Evolutionary conservation across 64 coral and sea anemone species (phyloP), one percentile per base, ranked within the genome.

Genomic region (Montipora efflorescens): DNA sequence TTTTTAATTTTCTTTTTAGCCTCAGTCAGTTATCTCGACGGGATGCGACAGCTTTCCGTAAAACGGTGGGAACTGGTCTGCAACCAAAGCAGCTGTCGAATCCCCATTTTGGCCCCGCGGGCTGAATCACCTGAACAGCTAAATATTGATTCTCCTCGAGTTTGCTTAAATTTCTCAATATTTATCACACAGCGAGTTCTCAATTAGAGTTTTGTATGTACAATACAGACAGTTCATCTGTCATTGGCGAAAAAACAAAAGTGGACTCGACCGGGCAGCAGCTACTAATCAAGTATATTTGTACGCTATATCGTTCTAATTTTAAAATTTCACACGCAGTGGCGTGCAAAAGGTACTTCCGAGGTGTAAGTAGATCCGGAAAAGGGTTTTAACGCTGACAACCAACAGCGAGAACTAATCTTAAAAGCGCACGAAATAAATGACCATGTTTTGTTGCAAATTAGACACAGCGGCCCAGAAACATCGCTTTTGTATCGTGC

Each of bases 401-500:
- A 23, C 82, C 62, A 71, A 64, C 82, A 86, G 82, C 7, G 82
- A 4, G 28, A 50, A 64, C 71, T 86, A 86, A 86, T 86, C 82
- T 86, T 72, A 71, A 71, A 21, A 50, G 19, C 8, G 82, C 82
- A 86, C 64, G 82, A 67, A 86, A 86, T 64, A 86, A 16, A 52
- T 49, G 4, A 23, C 71, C 47, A 43, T 59, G 61, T 82, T 82
- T 82, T 58, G 55, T 44, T 82, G 55, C 52, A 28, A 62, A 59
- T 58, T 59, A 21, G 21, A 71, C 18, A 71, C 68, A 71, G 21
- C 5, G 8, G 5, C 68, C 18, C 22, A 71, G 68, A 23, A 71
- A 21, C 20, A 19, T 5, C 14, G 68, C 74, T 46, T 13, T 76
- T 78, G 4, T 49, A 14, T 11, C 45, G 46, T 78, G 45, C 14